phyloP scores from a whole-genome alignment of 2,888 invertebrate genomes.

The Lycaena phlaeas region DNA sequence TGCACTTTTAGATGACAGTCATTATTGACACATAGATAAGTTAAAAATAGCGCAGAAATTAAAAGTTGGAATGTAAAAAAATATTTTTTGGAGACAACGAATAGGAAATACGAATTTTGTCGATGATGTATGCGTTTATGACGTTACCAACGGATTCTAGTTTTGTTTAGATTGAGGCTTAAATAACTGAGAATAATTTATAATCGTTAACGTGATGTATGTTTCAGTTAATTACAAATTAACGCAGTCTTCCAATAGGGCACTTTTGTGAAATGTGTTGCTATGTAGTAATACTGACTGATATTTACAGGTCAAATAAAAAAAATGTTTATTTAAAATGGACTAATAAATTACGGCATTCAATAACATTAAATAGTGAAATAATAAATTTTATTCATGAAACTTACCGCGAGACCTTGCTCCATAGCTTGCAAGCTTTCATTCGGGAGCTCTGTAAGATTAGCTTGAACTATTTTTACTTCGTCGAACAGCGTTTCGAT shows the following conservation, averaged over 20 bases:
- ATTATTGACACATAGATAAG: slow-evolving; percentile 3
- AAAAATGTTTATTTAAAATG: too few relatives aligned
- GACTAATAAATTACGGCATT: too few relatives aligned
- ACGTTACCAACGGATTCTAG: slow-evolving; percentile 37
- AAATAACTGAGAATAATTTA: not conserved
- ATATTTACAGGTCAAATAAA: not conserved
- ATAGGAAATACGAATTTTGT: slow-evolving; percentile 11
- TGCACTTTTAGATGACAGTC: slow-evolving; percentile 16
- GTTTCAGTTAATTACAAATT: too few relatives aligned
- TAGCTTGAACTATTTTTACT: slow-evolving; percentile 77
- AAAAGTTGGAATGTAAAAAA: not conserved
- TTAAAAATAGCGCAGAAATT: not conserved
- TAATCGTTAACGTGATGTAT: not conserved
- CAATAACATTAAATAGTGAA: too few relatives aligned
- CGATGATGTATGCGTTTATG: slow-evolving; percentile 21
- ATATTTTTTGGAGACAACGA: not conserved
- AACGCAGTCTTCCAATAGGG: not conserved
- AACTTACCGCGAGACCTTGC: slow-evolving; percentile 79
- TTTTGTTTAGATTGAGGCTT: slow-evolving; percentile 44
- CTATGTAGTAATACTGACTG: not conserved
- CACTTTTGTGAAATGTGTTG: not conserved
- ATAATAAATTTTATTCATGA: slow-evolving; percentile 33
- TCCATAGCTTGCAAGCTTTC: slow-evolving; percentile 82
- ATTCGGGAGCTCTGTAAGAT: slow-evolving; percentile 78
- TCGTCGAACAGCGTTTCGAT: slow-evolving; percentile 80